These are phyloP conservation scores for Pachypsylla venusta DNA, from an alignment of 1,140 invertebrate species.

Conservation along the genomic window DNA sequence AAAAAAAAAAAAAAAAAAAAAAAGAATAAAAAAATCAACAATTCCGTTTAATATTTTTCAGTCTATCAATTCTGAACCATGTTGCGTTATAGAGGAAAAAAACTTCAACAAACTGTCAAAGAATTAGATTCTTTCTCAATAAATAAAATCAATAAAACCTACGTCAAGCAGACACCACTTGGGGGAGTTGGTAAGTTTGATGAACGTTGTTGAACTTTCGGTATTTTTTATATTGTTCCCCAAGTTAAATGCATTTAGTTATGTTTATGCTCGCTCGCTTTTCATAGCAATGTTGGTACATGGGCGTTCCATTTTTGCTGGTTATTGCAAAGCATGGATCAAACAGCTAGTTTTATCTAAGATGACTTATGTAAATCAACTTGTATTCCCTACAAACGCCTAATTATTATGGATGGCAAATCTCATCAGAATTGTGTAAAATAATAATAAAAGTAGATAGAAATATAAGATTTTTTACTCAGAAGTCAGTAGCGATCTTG, in stretches of 20 bases:
- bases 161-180: slow-evolving; percentile 61
- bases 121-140: slow-evolving; percentile 83
- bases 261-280: neutral
- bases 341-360: too few relatives aligned
- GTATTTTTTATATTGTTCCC: neutral
- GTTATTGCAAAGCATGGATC: too few relatives aligned
- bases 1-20: too few relatives aligned
- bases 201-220: neutral
- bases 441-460: too few relatives aligned
- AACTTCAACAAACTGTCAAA: slow-evolving; percentile 50
- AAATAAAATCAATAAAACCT: slow-evolving; percentile 54
- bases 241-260: neutral
- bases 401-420: too few relatives aligned
- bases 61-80: slow-evolving; percentile 13
- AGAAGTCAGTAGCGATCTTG: too few relatives aligned
- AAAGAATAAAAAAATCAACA: too few relatives aligned
- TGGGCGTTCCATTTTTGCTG: neutral
- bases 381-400: too few relatives aligned
- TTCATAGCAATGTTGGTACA: neutral
- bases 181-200: slow-evolving; percentile 56
- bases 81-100: slow-evolving; percentile 21
- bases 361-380: too few relatives aligned
- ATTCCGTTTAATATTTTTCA: too few relatives aligned
- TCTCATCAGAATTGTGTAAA: too few relatives aligned
- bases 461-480: too few relatives aligned